phyloP scores from a whole-genome alignment of 2,113 vertebrate genomes.

The Elachura formosa region DNA sequence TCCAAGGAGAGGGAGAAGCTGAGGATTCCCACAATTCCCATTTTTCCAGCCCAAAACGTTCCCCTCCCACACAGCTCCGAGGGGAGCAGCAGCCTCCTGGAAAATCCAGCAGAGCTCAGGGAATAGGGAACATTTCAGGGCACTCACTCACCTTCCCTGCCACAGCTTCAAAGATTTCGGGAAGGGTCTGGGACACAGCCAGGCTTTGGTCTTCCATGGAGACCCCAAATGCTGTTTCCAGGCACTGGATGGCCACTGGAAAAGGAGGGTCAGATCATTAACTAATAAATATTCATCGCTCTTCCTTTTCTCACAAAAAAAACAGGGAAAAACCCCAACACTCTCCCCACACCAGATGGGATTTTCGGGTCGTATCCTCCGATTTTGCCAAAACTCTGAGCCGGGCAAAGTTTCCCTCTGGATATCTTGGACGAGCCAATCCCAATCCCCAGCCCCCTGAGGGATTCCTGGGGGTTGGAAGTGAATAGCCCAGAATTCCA shows the following conservation, averaged over 20 bases:
- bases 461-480: background rate
- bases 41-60: background rate
- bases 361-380: background rate
- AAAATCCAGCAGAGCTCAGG: background rate
- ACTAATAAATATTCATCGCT: fast-evolving
- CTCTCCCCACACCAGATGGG: background rate
- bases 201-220: constrained; percentile 83
- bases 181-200: constrained; percentile 80
- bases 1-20: background rate
- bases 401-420: background rate
- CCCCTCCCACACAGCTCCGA: background rate
- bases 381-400: background rate
- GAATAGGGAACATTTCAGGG: fast-evolving
- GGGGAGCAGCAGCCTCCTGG: background rate
- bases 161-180: constrained; percentile 82
- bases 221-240: constrained; percentile 92
- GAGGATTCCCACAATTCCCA: background rate
- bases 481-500: background rate
- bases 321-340: fast-evolving
- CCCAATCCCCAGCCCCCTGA: fast-evolving
- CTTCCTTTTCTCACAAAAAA: background rate
- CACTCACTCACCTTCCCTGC: constrained; percentile 70
- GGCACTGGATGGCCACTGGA: constrained; percentile 93
- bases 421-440: background rate
- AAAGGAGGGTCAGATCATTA: background rate